Evolutionary conservation across 2,888 invertebrate species (phyloP).

Genomic region (Eupithecia dodoneata): DNA sequence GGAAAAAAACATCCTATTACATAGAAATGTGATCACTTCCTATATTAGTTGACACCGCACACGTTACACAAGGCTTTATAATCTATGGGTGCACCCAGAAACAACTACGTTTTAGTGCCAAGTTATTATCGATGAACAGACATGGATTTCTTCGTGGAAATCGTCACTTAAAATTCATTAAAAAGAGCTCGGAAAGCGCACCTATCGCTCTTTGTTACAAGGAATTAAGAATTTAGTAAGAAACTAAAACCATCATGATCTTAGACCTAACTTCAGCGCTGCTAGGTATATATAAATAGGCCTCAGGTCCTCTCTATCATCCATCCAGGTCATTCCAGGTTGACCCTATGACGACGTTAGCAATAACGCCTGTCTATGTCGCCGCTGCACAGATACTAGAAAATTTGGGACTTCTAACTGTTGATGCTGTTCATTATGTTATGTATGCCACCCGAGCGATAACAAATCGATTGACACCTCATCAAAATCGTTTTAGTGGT

Average conservation of each 20-base stretch:
- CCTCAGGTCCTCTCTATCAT: background rate
- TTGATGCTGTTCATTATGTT: background rate
- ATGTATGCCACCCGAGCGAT: background rate
- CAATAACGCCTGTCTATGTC: background rate
- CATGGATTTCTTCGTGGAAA: background rate
- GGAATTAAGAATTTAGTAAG: background rate
- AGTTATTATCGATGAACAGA: background rate
- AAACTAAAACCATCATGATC: background rate
- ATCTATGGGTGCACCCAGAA: constrained; percentile 2
- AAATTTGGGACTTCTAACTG: background rate
- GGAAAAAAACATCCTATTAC: background rate
- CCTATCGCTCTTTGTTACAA: background rate
- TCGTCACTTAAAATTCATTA: background rate
- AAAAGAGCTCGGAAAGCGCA: background rate
- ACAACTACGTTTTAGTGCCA: constrained; percentile 1
- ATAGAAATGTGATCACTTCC: background rate
- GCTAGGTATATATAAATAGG: background rate
- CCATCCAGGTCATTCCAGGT: background rate
- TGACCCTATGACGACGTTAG: background rate
- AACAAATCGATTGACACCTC: background rate
- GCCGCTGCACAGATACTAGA: background rate
- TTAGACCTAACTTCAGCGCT: background rate
- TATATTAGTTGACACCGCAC: background rate
- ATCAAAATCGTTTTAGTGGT: background rate
- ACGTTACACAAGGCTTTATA: background rate